phyloP scores from a whole-genome alignment of 2,888 invertebrate species.

The Ophioninae sp. region DNA sequence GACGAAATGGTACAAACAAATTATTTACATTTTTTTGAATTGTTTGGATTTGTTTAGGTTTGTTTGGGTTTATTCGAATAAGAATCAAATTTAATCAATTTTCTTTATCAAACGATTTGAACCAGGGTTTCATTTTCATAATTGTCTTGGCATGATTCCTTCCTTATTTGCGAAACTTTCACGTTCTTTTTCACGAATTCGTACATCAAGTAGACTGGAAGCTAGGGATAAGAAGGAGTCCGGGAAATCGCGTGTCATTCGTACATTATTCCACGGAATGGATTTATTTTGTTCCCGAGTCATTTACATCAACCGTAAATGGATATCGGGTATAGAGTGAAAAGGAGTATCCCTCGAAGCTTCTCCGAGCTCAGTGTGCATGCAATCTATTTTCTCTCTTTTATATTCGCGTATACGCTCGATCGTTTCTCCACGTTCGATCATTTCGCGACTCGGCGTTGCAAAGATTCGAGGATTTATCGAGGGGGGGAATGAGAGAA shows the following conservation, averaged over 20 bases:
- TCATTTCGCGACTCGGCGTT: constrained; percentile 5
- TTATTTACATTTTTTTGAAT: no score
- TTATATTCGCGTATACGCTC: background rate
- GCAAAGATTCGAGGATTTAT: background rate
- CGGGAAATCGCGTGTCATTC: constrained; percentile 39
- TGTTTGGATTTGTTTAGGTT: no score
- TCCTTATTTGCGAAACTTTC: background rate
- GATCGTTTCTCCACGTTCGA: constrained; percentile 14
- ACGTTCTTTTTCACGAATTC: background rate
- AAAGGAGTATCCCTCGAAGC: constrained; percentile 26
- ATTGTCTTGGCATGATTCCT: background rate
- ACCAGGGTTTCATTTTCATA: no score
- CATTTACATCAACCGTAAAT: constrained; percentile 50
- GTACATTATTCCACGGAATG: constrained; percentile 38
- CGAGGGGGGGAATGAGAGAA: background rate
- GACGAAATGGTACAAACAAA: background rate
- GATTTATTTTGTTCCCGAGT: constrained; percentile 47
- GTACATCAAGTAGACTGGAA: background rate
- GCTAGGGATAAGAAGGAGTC: background rate
- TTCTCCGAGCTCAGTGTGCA: constrained; percentile 4
- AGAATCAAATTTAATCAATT: no score
- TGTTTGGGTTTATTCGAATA: no score
- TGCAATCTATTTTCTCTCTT: background rate
- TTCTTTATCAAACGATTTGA: no score
- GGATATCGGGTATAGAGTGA: constrained; percentile 40